phyloP scores from a whole-genome alignment of 2,888 invertebrate genomes.

The Anthoptus insignis region DNA sequence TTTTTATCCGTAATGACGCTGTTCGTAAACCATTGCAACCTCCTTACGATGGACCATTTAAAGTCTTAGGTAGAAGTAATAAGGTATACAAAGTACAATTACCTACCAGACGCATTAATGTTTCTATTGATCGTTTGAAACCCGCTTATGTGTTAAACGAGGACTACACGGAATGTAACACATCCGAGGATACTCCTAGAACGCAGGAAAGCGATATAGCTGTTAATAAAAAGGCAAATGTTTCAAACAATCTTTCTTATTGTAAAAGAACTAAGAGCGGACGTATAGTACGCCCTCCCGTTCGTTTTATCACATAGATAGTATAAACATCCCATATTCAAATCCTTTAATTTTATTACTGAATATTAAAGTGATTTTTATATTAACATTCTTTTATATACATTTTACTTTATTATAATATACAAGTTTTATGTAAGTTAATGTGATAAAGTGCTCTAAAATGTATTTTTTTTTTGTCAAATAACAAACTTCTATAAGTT shows the following conservation, averaged over 20 bases:
- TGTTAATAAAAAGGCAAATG: neutral
- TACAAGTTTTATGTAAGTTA: too few relatives aligned
- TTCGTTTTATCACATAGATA: neutral
- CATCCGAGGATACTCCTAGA: neutral
- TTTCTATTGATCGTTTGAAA: conserved; percentile 34
- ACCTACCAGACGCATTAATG: neutral
- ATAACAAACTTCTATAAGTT: neutral
- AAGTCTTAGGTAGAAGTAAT: neutral
- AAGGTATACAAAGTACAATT: conserved; percentile 8
- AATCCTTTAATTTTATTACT: neutral
- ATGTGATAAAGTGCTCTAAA: too few relatives aligned
- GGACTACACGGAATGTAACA: neutral
- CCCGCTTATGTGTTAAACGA: conserved; percentile 23
- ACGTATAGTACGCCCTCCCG: neutral
- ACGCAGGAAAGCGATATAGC: neutral
- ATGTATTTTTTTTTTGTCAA: neutral
- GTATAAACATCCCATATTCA: neutral
- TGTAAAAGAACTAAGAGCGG: neutral
- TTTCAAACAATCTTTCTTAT: neutral
- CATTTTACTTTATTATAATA: neutral
- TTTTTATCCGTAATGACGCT: conserved; percentile 17
- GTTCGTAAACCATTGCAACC: conserved; percentile 17
- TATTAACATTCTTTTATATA: neutral
- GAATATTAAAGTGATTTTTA: neutral
- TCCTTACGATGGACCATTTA: conserved; percentile 24